Percentiles rank a stretch among this genome's conserved stretches.
These are phyloP conservation scores for Troides helena DNA, from an alignment of 2,888 invertebrate species.

Conservation along the genomic window DNA sequence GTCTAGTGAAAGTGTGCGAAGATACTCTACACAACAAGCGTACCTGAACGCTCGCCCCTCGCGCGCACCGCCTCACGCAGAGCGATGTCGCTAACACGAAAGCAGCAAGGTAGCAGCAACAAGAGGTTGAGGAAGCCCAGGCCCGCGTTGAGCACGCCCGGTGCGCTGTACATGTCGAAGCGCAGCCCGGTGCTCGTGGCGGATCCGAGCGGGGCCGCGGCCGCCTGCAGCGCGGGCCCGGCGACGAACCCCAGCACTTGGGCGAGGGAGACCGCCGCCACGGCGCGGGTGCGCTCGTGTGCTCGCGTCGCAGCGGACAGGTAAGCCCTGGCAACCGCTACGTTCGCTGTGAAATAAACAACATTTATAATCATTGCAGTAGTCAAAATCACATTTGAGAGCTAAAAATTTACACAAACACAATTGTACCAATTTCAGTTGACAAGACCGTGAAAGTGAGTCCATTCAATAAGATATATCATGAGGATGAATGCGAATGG, in stretches of 20 bases:
- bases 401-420: too few species aligned
- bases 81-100: constrained; percentile 88
- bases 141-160: constrained; percentile 91
- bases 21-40: background rate
- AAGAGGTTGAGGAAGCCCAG: constrained; percentile 86
- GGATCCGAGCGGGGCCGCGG: constrained; percentile 88
- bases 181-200: constrained; percentile 76
- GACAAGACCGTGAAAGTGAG: too few species aligned
- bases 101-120: constrained; percentile 87
- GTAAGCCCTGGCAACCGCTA: constrained; percentile 91
- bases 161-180: constrained; percentile 92
- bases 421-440: too few species aligned
- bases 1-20: background rate
- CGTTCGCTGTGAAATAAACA: constrained; percentile 81
- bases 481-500: too few species aligned
- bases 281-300: constrained; percentile 89
- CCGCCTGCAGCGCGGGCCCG: constrained; percentile 91
- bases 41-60: constrained; percentile 84
- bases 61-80: constrained; percentile 88
- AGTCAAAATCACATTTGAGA: too few species aligned
- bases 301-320: constrained; percentile 91
- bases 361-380: too few species aligned
- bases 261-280: constrained; percentile 90
- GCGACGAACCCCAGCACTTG: constrained; percentile 93
- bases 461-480: too few species aligned